Evolutionary conservation across 2,797 vertebrate species (phyloP).

Genomic region (Semotilus atromaculatus): DNA sequence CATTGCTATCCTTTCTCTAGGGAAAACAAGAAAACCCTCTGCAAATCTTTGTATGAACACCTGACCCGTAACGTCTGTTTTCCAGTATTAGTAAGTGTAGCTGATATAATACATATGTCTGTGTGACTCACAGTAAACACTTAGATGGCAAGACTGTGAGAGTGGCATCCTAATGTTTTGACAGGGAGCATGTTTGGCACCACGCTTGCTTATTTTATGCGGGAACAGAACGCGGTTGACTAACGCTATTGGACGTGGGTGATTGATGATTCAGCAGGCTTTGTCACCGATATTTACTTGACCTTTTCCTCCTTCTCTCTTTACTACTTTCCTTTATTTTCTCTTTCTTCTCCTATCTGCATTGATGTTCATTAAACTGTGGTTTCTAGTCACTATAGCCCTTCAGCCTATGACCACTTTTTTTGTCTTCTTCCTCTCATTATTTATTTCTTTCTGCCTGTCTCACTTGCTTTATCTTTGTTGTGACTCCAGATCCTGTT

Average conservation of each 20-base stretch:
- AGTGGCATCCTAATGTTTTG: constrained; percentile 51
- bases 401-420: constrained; percentile 47
- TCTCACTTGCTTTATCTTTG: constrained; percentile 14
- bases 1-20: neutral
- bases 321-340: constrained; percentile 58
- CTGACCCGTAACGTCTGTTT: constrained; percentile 26
- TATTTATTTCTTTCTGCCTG: neutral
- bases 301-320: constrained; percentile 54
- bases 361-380: constrained; percentile 39
- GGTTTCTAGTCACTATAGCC: constrained; percentile 31
- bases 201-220: neutral
- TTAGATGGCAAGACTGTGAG: constrained; percentile 41
- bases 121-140: constrained; percentile 52
- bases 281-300: constrained; percentile 43
- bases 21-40: neutral
- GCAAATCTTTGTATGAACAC: constrained; percentile 28
- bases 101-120: constrained; percentile 55
- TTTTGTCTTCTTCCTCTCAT: constrained; percentile 52
- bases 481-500: neutral
- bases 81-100: constrained; percentile 56
- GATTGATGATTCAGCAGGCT: constrained; percentile 44
- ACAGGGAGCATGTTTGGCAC: constrained; percentile 32
- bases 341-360: constrained; percentile 56
- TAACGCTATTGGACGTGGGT: constrained; percentile 13
- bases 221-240: neutral